Evolutionary conservation across 2,888 invertebrate species (phyloP).

Genomic region (Diploptera punctata): DNA sequence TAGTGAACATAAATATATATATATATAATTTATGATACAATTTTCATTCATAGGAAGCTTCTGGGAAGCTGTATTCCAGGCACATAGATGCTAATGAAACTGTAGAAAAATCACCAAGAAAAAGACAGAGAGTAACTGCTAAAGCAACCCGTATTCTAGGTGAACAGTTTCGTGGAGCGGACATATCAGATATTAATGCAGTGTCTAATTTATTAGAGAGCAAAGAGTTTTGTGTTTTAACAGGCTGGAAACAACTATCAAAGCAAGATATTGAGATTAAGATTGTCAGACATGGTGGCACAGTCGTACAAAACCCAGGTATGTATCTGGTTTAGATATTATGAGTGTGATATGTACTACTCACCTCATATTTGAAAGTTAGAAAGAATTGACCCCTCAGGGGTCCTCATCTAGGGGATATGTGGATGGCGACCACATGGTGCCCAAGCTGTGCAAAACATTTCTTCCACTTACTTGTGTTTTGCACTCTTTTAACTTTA

Average conservation of each 20-base stretch:
- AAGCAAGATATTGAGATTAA: conserved; percentile 66
- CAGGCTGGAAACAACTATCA: conserved; percentile 58
- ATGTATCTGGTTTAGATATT: too few relatives aligned
- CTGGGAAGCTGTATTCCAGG: conserved; percentile 47
- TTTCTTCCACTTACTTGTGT: too few relatives aligned
- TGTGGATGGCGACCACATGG: too few relatives aligned
- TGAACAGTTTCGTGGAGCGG: conserved; percentile 52
- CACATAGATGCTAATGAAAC: conserved; percentile 60
- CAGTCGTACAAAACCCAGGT: conserved; percentile 68
- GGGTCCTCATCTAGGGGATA: too few relatives aligned
- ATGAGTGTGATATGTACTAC: too few relatives aligned
- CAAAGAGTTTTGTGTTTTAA: conserved; percentile 73
- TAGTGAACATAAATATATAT: too few relatives aligned
- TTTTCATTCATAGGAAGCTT: conserved; percentile 28
- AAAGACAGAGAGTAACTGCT: conserved; percentile 38
- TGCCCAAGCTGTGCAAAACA: too few relatives aligned
- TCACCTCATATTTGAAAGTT: too few relatives aligned
- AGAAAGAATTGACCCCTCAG: too few relatives aligned
- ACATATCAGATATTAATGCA: conserved; percentile 53
- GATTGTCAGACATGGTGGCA: conserved; percentile 71
- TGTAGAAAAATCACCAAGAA: conserved; percentile 47
- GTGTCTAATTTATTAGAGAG: conserved; percentile 64
- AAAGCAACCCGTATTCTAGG: conserved; percentile 26
- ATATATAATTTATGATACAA: background rate
- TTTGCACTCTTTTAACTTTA: too few relatives aligned